Conservation (phyloP, 1,140 invertebrate species). For the Drosophila erecta region DNA sequence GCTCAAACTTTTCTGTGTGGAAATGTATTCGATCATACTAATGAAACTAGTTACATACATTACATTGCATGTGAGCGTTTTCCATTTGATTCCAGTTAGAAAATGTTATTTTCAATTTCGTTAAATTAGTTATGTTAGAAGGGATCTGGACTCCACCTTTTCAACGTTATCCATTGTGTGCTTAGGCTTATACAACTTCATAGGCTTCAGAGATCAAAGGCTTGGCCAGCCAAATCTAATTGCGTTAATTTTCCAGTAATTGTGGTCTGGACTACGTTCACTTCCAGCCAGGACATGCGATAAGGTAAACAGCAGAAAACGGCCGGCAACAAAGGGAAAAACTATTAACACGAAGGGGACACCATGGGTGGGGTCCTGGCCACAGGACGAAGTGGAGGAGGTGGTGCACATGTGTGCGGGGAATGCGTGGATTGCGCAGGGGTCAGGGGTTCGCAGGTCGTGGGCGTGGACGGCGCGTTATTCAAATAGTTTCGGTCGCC, state of each 20-base stretch:
- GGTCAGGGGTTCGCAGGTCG: slow-evolving; percentile 10
- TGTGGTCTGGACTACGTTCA: slow-evolving; percentile 45
- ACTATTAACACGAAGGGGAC: slow-evolving; percentile 71
- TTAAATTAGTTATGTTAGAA: background rate
- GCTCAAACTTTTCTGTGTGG: background rate
- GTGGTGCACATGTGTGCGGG: slow-evolving; percentile 1
- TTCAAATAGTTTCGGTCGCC: slow-evolving; percentile 77
- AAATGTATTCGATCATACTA: too few species aligned
- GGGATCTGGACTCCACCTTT: background rate
- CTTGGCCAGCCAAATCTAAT: slow-evolving; percentile 51
- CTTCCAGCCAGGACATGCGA: slow-evolving; percentile 54
- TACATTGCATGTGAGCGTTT: too few species aligned
- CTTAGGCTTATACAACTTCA: slow-evolving; percentile 26
- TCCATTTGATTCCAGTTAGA: too few species aligned
- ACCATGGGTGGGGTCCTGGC: slow-evolving; percentile 15
- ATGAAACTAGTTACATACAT: too few species aligned
- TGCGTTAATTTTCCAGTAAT: slow-evolving; percentile 79
- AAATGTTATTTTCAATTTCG: background rate
- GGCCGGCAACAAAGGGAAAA: slow-evolving; percentile 40
- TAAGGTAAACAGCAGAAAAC: slow-evolving; percentile 56
- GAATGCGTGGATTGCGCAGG: slow-evolving; percentile 14
- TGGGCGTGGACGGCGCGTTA: slow-evolving; percentile 67
- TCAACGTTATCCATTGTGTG: slow-evolving; percentile 8
- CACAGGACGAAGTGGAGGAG: background rate
- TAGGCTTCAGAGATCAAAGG: slow-evolving; percentile 38